Conservation (phyloP, 1,140 invertebrate genomes). For the Pteromalus puparum region DNA sequence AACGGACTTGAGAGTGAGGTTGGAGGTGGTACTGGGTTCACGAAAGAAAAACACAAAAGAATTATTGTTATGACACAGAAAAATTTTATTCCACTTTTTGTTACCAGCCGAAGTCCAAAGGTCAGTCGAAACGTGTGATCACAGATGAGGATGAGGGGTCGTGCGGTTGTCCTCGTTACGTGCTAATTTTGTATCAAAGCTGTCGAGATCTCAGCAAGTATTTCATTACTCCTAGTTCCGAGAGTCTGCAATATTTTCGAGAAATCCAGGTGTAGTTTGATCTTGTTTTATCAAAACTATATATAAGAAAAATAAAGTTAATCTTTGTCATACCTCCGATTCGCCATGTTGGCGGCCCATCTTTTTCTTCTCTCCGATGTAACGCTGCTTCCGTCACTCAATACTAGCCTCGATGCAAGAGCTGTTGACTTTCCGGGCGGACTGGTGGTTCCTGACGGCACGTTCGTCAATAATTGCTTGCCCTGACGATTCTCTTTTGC, state of each 20-base stretch:
- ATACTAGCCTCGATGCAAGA: constrained; percentile 67
- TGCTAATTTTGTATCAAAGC: constrained; percentile 63
- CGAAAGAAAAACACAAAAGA: constrained; percentile 48
- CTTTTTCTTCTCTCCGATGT: constrained; percentile 64
- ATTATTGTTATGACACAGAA: constrained; percentile 73
- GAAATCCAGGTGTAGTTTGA: not conserved
- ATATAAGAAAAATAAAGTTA: too few relatives aligned
- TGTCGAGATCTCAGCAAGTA: constrained; percentile 69
- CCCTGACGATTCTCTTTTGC: constrained; percentile 73
- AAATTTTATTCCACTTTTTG: constrained; percentile 73
- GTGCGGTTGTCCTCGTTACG: constrained; percentile 73
- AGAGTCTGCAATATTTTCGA: constrained; percentile 57
- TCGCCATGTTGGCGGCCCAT: constrained; percentile 60
- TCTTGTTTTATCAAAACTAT: too few relatives aligned
- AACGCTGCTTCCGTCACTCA: constrained; percentile 68
- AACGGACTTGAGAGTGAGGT: not conserved
- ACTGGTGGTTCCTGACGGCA: constrained; percentile 70
- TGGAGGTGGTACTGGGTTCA: not conserved
- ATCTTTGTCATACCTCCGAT: constrained; percentile 64
- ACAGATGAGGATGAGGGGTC: constrained; percentile 73
- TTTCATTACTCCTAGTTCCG: constrained; percentile 62
- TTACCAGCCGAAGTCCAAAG: constrained; percentile 73
- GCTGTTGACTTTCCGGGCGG: constrained; percentile 67
- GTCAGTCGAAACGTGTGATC: constrained; percentile 73
- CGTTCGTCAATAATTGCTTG: constrained; percentile 70